A percentile compares a stretch with the other conserved stretches of the same genome.
These are phyloP conservation scores for Neelides folsomi DNA, from an alignment of 2,888 invertebrate species.

Conservation along the genomic window DNA sequence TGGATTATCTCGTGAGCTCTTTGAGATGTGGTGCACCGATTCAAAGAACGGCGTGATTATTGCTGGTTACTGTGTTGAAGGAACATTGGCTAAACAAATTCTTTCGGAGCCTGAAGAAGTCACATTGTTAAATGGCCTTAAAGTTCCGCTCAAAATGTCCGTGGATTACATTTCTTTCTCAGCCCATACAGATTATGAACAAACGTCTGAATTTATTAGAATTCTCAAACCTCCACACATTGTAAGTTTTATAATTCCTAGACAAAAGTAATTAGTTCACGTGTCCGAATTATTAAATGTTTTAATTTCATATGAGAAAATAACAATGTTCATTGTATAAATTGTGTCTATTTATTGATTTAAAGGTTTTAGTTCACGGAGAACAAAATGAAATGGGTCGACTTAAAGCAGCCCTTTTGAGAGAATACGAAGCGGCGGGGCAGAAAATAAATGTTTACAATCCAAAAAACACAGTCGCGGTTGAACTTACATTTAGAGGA, in stretches of 20 bases:
- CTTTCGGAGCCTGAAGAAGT: slow-evolving; percentile 97
- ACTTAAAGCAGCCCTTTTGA: slow-evolving; percentile 78
- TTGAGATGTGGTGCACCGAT: slow-evolving; percentile 98
- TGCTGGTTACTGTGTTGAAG: slow-evolving; percentile 71
- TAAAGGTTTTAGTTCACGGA: slow-evolving; percentile 82
- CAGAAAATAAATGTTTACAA: slow-evolving; percentile 83
- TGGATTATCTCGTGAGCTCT: slow-evolving; percentile 88
- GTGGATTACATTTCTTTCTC: slow-evolving; percentile 99
- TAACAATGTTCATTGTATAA: too few relatives aligned
- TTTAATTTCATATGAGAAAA: not conserved
- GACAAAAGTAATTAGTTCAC: slow-evolving; percentile 4
- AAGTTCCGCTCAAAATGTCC: slow-evolving; percentile 88
- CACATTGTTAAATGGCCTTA: slow-evolving; percentile 85
- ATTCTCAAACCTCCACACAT: slow-evolving; percentile 90
- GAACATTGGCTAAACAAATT: slow-evolving; percentile 79
- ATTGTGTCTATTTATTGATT: not conserved
- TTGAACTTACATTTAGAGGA: slow-evolving; percentile 85
- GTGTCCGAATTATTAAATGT: not conserved
- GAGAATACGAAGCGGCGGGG: slow-evolving; percentile 77
- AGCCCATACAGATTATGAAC: slow-evolving; percentile 95
- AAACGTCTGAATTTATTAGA: slow-evolving; percentile 93
- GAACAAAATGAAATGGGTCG: slow-evolving; percentile 98
- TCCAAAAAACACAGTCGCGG: slow-evolving; percentile 86
- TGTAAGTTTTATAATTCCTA: slow-evolving; percentile 44
- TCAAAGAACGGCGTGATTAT: slow-evolving; percentile 75